Evolutionary conservation across 2,888 invertebrate genomes (phyloP), one percentile per base, ranked within the genome.

Genomic region (Drosophila putrida): DNA sequence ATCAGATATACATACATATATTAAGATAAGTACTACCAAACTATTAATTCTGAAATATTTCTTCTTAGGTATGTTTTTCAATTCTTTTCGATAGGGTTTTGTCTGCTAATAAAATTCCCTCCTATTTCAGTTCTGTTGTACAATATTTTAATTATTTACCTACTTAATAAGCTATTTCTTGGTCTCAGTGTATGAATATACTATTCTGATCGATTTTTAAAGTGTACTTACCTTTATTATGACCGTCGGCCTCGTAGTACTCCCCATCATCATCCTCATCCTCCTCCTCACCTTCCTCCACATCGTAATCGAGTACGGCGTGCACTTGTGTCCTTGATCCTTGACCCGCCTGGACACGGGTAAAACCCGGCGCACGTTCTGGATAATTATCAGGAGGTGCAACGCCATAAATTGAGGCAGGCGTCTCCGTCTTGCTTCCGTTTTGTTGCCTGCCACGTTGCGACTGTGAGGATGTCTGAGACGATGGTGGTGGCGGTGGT

Each of bases 281-380:
- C 10, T 92, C 92, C 54, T 92, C 89, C 25, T 92, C 93, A 35
- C 90, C 91, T 55, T 92, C 92, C 65, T 93, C 93, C 15, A 90
- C 90, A 71, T 93, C 93, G 55, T 93, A 93, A 65, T 93, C 93
- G 39, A 93, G 82, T 5, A 93, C 92, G 4, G 93, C 93, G 71
- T 93, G 93, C 46, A 93, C 93, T 62, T 93, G 92, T 68, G 93
- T 83, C 93, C 95, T 66, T 92, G 93, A 89, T 1, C 93, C 93
- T 25, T 93, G 92, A 1, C 93, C 93, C 1, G 94, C 93, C 71
- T 94, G 94, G 44, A 95, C 95, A 83, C 95, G 94, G 11, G 95
- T 95, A 88, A 94, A 95, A 5, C 95, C 95, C 4, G 95, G 94
- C 35, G 95, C 94, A 71, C 94, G 93, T 60, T 94, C 93, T 0